Percentiles rank a stretch among this genome's conserved stretches.
Evolutionary conservation across 1,140 invertebrate species (phyloP).

Genomic region (Diprion similis): DNA sequence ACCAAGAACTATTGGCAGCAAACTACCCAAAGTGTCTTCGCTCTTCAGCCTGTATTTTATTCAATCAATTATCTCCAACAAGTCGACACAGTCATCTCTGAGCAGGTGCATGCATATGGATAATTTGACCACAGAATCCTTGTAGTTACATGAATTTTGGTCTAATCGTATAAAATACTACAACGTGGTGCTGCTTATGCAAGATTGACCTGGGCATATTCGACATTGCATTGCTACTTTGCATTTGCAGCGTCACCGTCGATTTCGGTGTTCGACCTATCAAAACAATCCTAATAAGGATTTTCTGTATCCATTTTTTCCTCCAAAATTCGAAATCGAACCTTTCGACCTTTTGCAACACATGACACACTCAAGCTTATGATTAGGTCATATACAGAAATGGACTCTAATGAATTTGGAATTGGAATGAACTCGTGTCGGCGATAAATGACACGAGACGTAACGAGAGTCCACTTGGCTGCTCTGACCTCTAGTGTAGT

Average conservation of each 20-base stretch:
- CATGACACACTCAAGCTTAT: slow-evolving; percentile 2
- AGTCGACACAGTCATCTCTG: not conserved
- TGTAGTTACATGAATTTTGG: slow-evolving; percentile 15
- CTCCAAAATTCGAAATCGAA: too few species aligned
- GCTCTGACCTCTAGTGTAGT: slow-evolving; percentile 21
- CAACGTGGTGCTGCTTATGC: too few species aligned
- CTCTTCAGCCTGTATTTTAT: not conserved
- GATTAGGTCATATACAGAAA: slow-evolving; percentile 19
- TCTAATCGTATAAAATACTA: slow-evolving; percentile 10
- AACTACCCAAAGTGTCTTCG: not conserved
- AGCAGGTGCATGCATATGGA: not conserved
- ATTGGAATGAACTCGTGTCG: not conserved
- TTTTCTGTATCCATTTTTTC: not conserved
- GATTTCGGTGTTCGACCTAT: not conserved
- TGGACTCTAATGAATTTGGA: not conserved
- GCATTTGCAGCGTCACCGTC: not conserved
- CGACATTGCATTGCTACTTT: too few species aligned
- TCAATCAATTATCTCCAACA: slow-evolving; percentile 1
- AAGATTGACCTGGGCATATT: not conserved
- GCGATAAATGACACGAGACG: not conserved
- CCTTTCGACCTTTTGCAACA: not conserved
- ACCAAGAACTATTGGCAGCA: not conserved
- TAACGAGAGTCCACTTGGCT: slow-evolving; percentile 14
- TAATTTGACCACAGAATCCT: slow-evolving; percentile 3
- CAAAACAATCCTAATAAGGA: not conserved